A percentile compares a stretch with the other conserved stretches of the same genome.
Evolutionary conservation across 2,888 invertebrate species (phyloP).

Genomic region (Euplagia quadripunctaria): DNA sequence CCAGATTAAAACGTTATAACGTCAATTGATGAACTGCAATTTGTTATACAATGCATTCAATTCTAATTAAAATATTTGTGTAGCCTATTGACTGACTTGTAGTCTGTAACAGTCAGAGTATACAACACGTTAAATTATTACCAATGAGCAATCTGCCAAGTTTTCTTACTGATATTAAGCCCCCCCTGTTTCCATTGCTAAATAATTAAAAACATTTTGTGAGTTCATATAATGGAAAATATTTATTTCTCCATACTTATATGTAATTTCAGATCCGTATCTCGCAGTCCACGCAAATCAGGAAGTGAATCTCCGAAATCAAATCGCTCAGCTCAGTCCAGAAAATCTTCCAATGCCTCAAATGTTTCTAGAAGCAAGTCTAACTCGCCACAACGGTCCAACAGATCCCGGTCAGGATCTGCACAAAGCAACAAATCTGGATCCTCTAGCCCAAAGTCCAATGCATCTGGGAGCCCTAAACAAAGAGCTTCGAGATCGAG

Average conservation of each 20-base stretch:
- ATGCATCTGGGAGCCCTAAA: conserved; percentile 77
- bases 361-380: conserved; percentile 80
- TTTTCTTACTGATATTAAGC: too few relatives aligned
- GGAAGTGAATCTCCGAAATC: conserved; percentile 82
- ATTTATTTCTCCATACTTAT: not conserved
- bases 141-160: too few relatives aligned
- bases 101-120: too few relatives aligned
- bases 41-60: too few relatives aligned
- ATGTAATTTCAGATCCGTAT: conserved; percentile 68
- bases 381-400: conserved; percentile 77
- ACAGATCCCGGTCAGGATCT: conserved; percentile 74
- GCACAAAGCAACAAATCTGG: conserved; percentile 82
- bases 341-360: conserved; percentile 75
- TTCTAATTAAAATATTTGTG: too few relatives aligned
- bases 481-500: conserved; percentile 72
- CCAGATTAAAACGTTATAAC: too few relatives aligned
- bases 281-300: conserved; percentile 74
- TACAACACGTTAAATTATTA: too few relatives aligned
- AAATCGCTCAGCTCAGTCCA: conserved; percentile 69
- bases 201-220: too few relatives aligned
- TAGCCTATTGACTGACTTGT: too few relatives aligned
- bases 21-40: too few relatives aligned
- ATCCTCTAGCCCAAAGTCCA: conserved; percentile 79
- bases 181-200: too few relatives aligned
- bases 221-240: too few relatives aligned